Conservation (phyloP, 2,113 vertebrate species). For the Scartelaos histophorus region DNA sequence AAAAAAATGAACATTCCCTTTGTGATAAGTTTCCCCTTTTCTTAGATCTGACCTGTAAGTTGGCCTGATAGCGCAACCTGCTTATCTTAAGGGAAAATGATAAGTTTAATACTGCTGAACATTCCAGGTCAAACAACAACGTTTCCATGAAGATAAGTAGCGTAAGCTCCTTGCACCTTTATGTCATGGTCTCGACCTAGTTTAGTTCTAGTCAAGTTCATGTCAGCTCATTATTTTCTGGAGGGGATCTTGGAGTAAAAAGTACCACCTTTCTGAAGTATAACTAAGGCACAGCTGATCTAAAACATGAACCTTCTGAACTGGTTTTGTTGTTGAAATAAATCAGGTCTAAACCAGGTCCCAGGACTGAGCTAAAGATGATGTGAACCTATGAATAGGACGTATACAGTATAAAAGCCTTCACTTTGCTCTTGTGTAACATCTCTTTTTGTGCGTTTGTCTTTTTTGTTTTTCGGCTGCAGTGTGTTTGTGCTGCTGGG, state of each 20-base stretch:
- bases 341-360: not conserved
- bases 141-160: too few species aligned
- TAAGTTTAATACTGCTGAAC: too few species aligned
- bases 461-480: conserved; percentile 7
- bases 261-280: not conserved
- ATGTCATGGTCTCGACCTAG: not conserved
- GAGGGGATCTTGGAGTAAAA: not conserved
- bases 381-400: conserved; percentile 36
- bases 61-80: too few species aligned
- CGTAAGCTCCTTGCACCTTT: too few species aligned
- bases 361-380: conserved; percentile 30
- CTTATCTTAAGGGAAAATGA: too few species aligned
- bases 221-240: not conserved
- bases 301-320: not conserved
- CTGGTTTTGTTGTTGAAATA: too few species aligned
- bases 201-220: not conserved
- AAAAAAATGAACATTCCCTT: too few species aligned
- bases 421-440: conserved; percentile 1
- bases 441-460: conserved; percentile 13
- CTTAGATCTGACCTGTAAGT: too few species aligned
- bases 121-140: too few species aligned
- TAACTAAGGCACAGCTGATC: not conserved
- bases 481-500: conserved; percentile 33
- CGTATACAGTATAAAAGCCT: conserved; percentile 44
- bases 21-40: too few species aligned